Evolutionary conservation across 2,888 invertebrate genomes (phyloP), one percentile per base, ranked within the genome.

Genomic region (Drosophila longiperda): DNA sequence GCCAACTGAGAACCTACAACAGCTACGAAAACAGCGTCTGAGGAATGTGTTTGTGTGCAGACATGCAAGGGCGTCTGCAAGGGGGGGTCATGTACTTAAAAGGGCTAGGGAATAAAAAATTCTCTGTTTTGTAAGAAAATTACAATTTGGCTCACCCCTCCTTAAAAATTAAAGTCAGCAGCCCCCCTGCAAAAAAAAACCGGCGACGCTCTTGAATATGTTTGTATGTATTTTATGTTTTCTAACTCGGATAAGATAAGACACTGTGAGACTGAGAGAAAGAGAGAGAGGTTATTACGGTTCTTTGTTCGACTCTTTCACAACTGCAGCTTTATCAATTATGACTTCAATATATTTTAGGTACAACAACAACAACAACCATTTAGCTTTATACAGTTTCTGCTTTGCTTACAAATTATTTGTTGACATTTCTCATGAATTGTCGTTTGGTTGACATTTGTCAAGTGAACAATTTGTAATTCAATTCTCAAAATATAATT

Each of bases 201-300:
- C 1, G 2, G 23, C 1, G 4, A 15, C 8, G 45, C 45, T 4
- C 23, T 45, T 8, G 15, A 9, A 40, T n/a, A 11, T 9, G n/a
- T 11, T n/a, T 17, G 9, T 11, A 8, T 32, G 12, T 23, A 38
- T 77, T n/a, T 70, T 62, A 68, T 52, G 49, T 42, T 66, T 29
- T 73, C 59, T 84, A 82, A 89, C 67, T 89, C 84, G 87, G 84
- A 89, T 85, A 85, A 85, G 89, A 85, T 89, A 80, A 62, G 33
- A 63, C 36, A 50, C 32, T 36, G 62, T 60, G 50, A 50, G 55
- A 34, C 40, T 45, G 42, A 32, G n/a, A 17, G n/a, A 29, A 63
- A 64, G 58, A 33, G 40, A 32, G 34, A 57, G 42, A 32, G 49
- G 23, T 8, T 12, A 53, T 17, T 45, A 42, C 34, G 48, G 32